Conservation (phyloP, 2,797 vertebrate species). For the Danio tinwini region DNA sequence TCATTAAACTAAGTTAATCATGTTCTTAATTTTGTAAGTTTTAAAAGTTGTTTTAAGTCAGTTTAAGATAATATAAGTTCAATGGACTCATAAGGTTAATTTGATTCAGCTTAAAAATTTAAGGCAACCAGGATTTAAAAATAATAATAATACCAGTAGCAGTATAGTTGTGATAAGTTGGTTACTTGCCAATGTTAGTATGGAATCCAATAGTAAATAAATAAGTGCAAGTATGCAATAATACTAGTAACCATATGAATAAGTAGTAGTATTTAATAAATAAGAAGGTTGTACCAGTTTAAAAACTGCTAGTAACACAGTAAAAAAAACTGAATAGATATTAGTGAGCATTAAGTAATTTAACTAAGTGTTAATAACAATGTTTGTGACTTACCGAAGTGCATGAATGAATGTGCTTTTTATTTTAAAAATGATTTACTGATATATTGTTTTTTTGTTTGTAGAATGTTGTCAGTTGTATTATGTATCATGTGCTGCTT, state of each 20-base stretch:
- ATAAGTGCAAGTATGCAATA: background rate
- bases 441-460: constrained; percentile 40
- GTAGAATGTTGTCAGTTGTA: constrained; percentile 78
- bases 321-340: background rate
- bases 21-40: too few species aligned
- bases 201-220: background rate
- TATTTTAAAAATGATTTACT: background rate
- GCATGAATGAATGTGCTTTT: constrained; percentile 24
- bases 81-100: too few species aligned
- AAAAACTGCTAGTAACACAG: background rate
- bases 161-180: too few species aligned
- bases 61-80: too few species aligned
- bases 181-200: background rate
- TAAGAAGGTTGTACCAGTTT: background rate
- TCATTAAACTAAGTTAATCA: too few species aligned
- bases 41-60: too few species aligned
- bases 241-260: background rate
- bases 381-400: background rate
- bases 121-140: background rate
- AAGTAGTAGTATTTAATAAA: background rate
- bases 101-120: too few species aligned
- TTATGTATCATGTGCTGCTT: constrained; percentile 71
- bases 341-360: background rate
- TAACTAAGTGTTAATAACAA: too few species aligned
- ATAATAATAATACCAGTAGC: background rate